Base-by-base conservation (phyloP, 1,140 invertebrate species). In the Steinernema khuongi region DNA sequence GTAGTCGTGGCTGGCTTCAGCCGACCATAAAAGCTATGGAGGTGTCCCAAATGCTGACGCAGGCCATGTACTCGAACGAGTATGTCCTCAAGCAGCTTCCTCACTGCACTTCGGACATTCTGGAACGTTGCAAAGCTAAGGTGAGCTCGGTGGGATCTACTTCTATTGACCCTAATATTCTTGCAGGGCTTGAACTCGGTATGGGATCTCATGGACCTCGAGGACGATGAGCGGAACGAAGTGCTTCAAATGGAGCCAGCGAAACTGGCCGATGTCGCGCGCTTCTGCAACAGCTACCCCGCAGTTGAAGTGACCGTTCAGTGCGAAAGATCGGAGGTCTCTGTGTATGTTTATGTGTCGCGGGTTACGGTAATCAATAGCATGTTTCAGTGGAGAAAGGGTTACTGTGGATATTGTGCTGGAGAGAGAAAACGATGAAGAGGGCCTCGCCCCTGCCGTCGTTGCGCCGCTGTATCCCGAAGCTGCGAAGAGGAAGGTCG, bases 61-160 rank as follows among this genome's bases (percentile, higher is more conserved):
- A 99, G 87, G 96, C 95, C 1, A 97, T 99, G 94, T 99, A 96
- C 94, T 93, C 91, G 72, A 98, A 97, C 86, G 96, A 99, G 86
- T 96, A 94, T 0, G 96, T 97, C 85, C 88, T 99, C 60, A 94
- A 96, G 81, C 97, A 99, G 82, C 86, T 99, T 76, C 96, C 97
- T 1, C 95, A 99, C 86, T 98, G 98, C 85, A 92, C 90, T 17
- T 80, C 88, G 0, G 96, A 97, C 0, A 91, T 95, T 50, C 91
- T 97, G 71, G 93, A 94, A 83, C 86, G 93, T 1, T 97, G 94
- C 82, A 91, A 91, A 0, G 93, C 95, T 30, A 93, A 94, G 87
- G 90, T 91, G 81, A 11, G 36, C 7, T 41, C n/a, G 7, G 36
- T n/a, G n/a, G n/a, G 36, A 7, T 41, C n/a, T 41, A 41, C 36